Base-by-base conservation (phyloP, 2,797 vertebrate species). In the Picus viridis region DNA sequence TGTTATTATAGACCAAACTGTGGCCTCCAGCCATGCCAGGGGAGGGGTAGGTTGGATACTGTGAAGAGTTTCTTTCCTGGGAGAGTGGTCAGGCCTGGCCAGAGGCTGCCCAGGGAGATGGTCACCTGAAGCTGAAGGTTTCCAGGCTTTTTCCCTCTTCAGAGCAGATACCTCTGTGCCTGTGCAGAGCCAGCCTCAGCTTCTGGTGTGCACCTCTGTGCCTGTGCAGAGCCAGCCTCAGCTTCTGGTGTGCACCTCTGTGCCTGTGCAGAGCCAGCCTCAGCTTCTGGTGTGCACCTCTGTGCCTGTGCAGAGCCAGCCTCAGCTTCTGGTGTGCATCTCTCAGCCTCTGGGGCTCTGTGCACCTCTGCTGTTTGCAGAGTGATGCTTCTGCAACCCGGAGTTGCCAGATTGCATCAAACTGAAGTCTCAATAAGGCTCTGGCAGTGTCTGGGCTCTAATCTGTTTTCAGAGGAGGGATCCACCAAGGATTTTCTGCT, bases 111-210 rank as follows among this genome's bases (percentile, higher is more conserved):
- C 47, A 49, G 19, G 47, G 47, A 49, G 19, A 10, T 29, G 15
- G 6, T 9, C 24, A 10, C n/a, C 49, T 13, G 12, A 30, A 23
- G 6, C 6, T 9, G 54, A 20, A 2, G 0, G 3, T 34, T 30
- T 3, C 39, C 73, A 80, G 62, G 14, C 6, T 27, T 2, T 3
- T 36, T 15, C 36, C 22, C 17, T 47, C 36, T 54, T 58, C 16
- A 27, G 51, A 8, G 9, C 11, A 18, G 16, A 19, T 19, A 45
- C 16, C 18, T 45, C 45, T 19, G 45, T 45, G 45, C 6, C 41
- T 16, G 41, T 43, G 41, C 49, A 51, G 22, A 23, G 47, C 47
- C 22, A 7, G 16, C 9, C 36, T 22, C 45, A 22, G 45, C 45
- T 47, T 10, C 45, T 20, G 8, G 19, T 47, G 45, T 20, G 18